A percentile compares a stretch with the other conserved stretches of the same genome.
Conservation (phyloP, 2,113 vertebrate genomes). For the Tapirus terrestris region DNA sequence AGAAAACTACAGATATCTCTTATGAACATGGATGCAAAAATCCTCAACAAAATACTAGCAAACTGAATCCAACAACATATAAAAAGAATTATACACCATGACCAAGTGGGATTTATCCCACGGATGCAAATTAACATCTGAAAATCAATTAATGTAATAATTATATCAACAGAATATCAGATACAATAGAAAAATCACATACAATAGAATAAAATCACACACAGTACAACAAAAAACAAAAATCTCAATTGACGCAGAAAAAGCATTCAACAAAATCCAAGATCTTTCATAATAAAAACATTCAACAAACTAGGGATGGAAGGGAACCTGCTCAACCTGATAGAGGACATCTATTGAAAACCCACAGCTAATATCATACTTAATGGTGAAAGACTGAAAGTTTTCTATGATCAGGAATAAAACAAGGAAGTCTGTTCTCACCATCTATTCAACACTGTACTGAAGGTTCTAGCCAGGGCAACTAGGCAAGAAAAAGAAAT, state of each 20-base stretch:
- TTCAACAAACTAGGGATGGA: background rate
- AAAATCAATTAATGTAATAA: constrained; percentile 39
- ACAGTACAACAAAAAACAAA: background rate
- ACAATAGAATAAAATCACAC: constrained; percentile 23
- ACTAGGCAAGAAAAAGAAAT: constrained; percentile 17
- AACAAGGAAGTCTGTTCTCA: background rate
- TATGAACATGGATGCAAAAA: background rate
- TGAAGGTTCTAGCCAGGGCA: background rate
- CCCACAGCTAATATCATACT: background rate
- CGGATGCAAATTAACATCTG: background rate
- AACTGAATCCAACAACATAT: constrained; percentile 4
- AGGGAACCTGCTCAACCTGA: background rate
- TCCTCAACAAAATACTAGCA: background rate
- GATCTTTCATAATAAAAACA: constrained; percentile 38
- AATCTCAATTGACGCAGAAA: background rate
- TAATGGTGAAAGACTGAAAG: background rate
- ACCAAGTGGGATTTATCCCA: constrained; percentile 29
- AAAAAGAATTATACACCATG: constrained; percentile 6
- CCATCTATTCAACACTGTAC: background rate
- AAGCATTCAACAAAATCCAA: constrained; percentile 36
- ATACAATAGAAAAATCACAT: background rate
- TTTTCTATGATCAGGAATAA: background rate
- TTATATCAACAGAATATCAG: background rate
- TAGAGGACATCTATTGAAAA: background rate
- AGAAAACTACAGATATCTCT: background rate